Base-by-base conservation (phyloP, 2,797 vertebrate species). In the Remorina albescens region DNA sequence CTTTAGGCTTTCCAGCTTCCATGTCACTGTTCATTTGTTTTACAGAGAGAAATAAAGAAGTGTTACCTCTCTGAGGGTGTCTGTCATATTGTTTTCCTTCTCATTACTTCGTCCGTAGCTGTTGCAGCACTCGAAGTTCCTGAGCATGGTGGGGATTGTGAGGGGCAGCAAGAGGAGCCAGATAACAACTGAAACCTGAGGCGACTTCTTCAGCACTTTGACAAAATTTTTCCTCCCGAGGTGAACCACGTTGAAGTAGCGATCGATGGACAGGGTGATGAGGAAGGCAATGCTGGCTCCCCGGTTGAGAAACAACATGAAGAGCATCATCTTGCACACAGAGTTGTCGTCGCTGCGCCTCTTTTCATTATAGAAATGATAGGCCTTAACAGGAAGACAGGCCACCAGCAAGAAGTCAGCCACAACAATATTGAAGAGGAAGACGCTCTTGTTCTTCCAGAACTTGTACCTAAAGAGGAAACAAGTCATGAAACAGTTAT, bases 381-480 rank as follows among this genome's bases (percentile, higher is more conserved):
- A 63, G 3, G 89, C 88, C 6, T 91, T 89, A 42, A 91, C 81
- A 0, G 93, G 92, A 66, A 95, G 86, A 25, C 90, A 95, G 47
- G 67, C 59, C 2, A 92, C 89, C 83, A 94, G 75, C 80, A 95
- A 78, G 50, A 93, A 92, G 28, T 94, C 94, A 0, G 94, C 76
- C 0, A 93, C 42, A 62, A 92, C 92, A 12, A 95, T 89, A 71
- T 94, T 92, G 83, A 95, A 91, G 25, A 95, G 92, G 70, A 93
- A 94, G 62, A 91, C 60, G 0, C 88, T 81, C 37, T 94, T 92
- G 87, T 89, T 93, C 76, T 93, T 95, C 93, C 94, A 96, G 82
- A 93, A 94, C 75, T 93, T 93, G 62, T 93, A 90, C 44, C 88
- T 93, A 6, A 64, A 71, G 32, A 55, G 54, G 46, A 79, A 71